Conservation (phyloP, 2,113 vertebrate genomes). For the Peromyscus maniculatus region DNA sequence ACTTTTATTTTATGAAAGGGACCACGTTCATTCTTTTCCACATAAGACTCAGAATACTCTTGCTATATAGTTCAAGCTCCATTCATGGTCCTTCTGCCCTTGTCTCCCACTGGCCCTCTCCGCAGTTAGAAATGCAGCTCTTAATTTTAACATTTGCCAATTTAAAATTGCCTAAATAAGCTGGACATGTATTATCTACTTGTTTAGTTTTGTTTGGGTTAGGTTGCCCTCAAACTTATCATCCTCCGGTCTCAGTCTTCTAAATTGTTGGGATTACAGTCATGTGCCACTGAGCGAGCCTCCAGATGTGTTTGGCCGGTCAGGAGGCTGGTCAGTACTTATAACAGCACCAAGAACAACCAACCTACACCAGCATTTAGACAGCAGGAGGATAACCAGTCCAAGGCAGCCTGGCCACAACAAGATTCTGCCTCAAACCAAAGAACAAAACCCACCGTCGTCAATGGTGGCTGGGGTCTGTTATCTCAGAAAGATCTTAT, state of each 20-base stretch:
- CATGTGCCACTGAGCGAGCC: neutral
- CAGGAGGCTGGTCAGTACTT: neutral
- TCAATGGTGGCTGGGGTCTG: neutral
- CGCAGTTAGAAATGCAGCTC: neutral
- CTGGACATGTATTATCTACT: neutral
- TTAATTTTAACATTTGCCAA: neutral
- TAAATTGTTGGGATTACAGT: neutral
- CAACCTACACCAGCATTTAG: neutral
- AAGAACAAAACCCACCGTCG: neutral
- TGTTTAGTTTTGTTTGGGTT: neutral
- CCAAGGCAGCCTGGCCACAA: neutral
- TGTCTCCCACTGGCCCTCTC: neutral
- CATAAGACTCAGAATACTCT: neutral
- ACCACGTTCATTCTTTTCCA: conserved; percentile 26
- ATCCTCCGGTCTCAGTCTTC: neutral
- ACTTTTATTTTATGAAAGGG: conserved; percentile 38
- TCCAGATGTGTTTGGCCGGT: neutral
- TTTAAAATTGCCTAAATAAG: neutral
- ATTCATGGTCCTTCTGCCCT: neutral
- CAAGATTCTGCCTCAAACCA: neutral
- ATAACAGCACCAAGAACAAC: neutral
- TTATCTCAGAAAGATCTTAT: neutral
- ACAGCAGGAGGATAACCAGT: neutral
- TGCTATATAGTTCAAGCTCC: neutral
- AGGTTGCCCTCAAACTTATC: neutral